Base-by-base conservation (phyloP, 2,888 invertebrate genomes). In the Oxyteleia sp. region DNA sequence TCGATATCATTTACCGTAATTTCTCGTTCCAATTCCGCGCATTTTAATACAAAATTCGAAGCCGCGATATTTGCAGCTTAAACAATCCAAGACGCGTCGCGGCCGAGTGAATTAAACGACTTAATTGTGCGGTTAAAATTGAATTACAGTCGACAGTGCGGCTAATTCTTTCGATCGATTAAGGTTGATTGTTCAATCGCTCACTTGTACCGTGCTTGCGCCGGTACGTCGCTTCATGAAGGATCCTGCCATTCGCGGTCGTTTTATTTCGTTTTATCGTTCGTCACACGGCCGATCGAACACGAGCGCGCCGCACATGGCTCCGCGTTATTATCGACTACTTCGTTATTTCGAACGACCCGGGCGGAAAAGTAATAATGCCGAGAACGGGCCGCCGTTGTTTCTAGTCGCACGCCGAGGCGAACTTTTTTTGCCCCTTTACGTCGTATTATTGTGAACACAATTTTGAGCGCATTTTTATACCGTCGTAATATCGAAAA, bases 291-390 rank as follows among this genome's bases (percentile, higher is more conserved):
- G 59, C 51, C 23, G 72, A 76, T 82, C 76, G 76, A 71, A 68
- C 20, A 18, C 61, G 61, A 66, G 71, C 61, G 51, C 15, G 10
- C 8, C 10, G 32, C 43, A 45, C 49, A n/a, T n/a, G 35, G 29
- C 43, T 61, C 69, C 16, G 15, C 79, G 66, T 75, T 83, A 79
- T 84, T 79, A 75, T 49, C 64, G 64, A 71, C 59, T 76, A 66
- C 84, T 84, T 80, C 76, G 76, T 84, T 84, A 81, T 84, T 84
- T 84, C 66, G 80, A 80, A 38, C 84, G 80, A 72, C 72, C 47
- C 80, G 51, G 26, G 18, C 45, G 76, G 75, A 81, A 84, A 84
- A 76, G 84, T 76, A 84, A 80, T 84, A 80, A 76, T 64, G 71
- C 51, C 79, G 66, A 23, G n/a, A 49, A 55, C 55, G 47, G 69